These are phyloP conservation scores for Brachyalestes nurse DNA, from an alignment of 2,797 vertebrate species.

Conservation along the genomic window DNA sequence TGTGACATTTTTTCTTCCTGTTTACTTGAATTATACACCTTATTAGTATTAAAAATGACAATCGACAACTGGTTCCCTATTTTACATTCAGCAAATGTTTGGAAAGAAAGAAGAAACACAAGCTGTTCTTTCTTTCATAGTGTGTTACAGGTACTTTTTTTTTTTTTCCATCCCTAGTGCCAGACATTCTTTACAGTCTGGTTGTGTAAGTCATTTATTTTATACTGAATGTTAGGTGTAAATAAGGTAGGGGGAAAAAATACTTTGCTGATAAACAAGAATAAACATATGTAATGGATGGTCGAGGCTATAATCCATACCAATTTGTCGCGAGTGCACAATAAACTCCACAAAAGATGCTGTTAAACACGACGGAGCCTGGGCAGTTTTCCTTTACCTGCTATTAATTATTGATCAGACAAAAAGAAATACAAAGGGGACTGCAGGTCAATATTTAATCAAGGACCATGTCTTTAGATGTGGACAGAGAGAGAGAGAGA, in stretches of 20 bases:
- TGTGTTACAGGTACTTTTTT: not conserved
- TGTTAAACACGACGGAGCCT: slow-evolving; percentile 21
- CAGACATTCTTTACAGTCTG: not conserved
- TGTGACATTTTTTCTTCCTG: not conserved
- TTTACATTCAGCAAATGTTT: not conserved
- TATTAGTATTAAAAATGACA: not conserved
- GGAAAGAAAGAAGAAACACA: not conserved
- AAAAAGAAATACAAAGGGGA: slow-evolving; percentile 70
- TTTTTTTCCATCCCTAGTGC: not conserved
- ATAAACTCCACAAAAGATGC: slow-evolving; percentile 25
- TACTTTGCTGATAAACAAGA: not conserved
- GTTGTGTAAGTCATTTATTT: not conserved
- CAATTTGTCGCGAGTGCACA: slow-evolving; percentile 16
- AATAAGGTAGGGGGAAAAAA: not conserved
- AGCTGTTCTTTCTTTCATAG: slow-evolving; percentile 2
- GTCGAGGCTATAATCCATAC: not conserved
- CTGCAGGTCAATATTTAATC: slow-evolving; percentile 79
- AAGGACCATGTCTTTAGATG: slow-evolving; percentile 65
- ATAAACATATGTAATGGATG: slow-evolving; percentile 4
- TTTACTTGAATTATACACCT: not conserved
- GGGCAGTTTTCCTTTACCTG: slow-evolving; percentile 62
- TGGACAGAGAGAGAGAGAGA: not conserved
- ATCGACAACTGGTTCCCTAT: not conserved
- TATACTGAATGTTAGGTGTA: not conserved
- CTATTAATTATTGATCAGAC: slow-evolving; percentile 77